Evolutionary conservation across 2,888 invertebrate genomes (phyloP).

Genomic region (Phrixothrix hirtus): DNA sequence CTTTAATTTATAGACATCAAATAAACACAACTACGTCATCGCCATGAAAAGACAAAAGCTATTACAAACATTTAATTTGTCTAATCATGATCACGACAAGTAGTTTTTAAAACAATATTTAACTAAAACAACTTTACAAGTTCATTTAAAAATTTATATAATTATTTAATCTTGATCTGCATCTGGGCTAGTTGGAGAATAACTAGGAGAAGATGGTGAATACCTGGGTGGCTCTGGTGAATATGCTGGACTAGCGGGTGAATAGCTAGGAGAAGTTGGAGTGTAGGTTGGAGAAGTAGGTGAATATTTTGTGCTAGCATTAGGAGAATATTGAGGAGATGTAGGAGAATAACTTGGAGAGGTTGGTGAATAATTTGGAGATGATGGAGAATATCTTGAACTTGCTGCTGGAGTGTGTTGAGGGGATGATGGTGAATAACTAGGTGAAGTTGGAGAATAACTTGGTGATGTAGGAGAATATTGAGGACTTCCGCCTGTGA

Average conservation of each 20-base stretch:
- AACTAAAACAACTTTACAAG: neutral
- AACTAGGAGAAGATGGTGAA: slow-evolving; percentile 72
- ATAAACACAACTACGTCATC: too few relatives aligned
- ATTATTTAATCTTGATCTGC: slow-evolving; percentile 40
- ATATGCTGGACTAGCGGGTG: slow-evolving; percentile 77
- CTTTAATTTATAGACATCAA: too few relatives aligned
- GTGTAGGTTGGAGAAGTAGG: slow-evolving; percentile 81
- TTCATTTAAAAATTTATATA: too few relatives aligned
- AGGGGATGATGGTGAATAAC: slow-evolving; percentile 77
- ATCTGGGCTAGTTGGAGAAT: slow-evolving; percentile 76
- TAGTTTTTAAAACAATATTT: neutral
- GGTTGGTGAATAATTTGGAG: slow-evolving; percentile 72
- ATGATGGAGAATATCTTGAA: slow-evolving; percentile 72
- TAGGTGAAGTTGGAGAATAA: slow-evolving; percentile 81
- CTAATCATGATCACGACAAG: neutral
- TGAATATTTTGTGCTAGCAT: slow-evolving; percentile 75
- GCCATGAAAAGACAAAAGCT: too few relatives aligned
- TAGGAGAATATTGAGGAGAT: slow-evolving; percentile 77
- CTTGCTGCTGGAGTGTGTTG: slow-evolving; percentile 73
- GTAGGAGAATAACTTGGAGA: slow-evolving; percentile 78
- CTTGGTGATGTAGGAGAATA: slow-evolving; percentile 87
- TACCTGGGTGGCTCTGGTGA: slow-evolving; percentile 80
- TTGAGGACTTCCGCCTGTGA: slow-evolving; percentile 76
- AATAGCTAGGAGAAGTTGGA: slow-evolving; percentile 77
- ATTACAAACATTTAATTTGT: too few relatives aligned